phyloP scores from a whole-genome alignment of 2,888 invertebrate genomes.

The Chymomyza amoena region DNA sequence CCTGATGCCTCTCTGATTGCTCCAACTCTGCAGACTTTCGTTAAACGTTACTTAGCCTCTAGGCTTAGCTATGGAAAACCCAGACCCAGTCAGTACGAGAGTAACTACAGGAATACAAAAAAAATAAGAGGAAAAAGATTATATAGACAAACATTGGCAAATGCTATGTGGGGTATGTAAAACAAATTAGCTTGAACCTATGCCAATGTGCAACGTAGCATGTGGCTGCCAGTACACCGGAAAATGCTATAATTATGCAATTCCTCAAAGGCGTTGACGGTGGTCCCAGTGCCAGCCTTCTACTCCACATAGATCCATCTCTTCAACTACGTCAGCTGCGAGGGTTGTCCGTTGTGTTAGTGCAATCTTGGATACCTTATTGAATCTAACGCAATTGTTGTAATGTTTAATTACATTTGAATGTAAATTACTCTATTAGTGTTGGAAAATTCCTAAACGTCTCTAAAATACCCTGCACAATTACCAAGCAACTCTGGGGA shows the following conservation, averaged over 20 bases:
- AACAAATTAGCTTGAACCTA: slow-evolving; percentile 58
- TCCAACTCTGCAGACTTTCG: not conserved
- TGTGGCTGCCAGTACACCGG: slow-evolving; percentile 33
- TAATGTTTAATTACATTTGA: too few species aligned
- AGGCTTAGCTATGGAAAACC: not conserved
- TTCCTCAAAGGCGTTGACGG: slow-evolving; percentile 75
- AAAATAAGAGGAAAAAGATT: slow-evolving; percentile 31
- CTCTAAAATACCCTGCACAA: too few species aligned
- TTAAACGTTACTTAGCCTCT: slow-evolving; percentile 17
- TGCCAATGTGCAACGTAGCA: slow-evolving; percentile 26
- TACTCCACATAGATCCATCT: not conserved
- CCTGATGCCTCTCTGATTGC: not conserved
- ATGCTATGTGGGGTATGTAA: slow-evolving; percentile 43
- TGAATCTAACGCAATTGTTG: too few species aligned
- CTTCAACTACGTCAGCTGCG: not conserved
- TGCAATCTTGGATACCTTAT: too few species aligned
- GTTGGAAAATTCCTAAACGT: too few species aligned
- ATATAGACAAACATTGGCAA: slow-evolving; percentile 45
- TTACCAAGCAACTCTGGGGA: too few species aligned
- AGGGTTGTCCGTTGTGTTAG: too few species aligned
- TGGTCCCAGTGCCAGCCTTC: slow-evolving; percentile 64
- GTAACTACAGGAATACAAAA: slow-evolving; percentile 8
- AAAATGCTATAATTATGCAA: slow-evolving; percentile 77
- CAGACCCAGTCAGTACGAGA: not conserved
- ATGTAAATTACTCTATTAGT: too few species aligned